These are phyloP conservation scores for Sinocyclocheilus rhinocerous DNA, from an alignment of 2,113 vertebrate species.

Conservation along the genomic window DNA sequence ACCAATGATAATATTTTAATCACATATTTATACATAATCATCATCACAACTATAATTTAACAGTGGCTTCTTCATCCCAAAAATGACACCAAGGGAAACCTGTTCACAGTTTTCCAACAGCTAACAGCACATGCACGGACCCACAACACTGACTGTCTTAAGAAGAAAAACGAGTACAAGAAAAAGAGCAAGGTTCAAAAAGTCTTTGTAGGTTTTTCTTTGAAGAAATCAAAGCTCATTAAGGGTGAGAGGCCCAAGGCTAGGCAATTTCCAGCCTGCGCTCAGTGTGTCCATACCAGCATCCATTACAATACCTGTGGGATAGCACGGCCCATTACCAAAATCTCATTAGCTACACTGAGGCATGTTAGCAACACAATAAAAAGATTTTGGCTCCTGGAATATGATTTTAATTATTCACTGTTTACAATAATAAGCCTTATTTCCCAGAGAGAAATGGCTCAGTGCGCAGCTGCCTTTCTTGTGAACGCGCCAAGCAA, in stretches of 20 bases:
- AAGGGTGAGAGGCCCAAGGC: conserved; percentile 38
- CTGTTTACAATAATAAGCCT: conserved; percentile 42
- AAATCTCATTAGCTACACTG: conserved; percentile 53
- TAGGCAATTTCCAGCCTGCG: conserved; percentile 33
- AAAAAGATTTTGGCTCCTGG: conserved; percentile 36
- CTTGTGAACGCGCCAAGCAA: neutral
- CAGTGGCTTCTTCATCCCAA: neutral
- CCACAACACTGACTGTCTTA: neutral
- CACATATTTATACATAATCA: neutral
- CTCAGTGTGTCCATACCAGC: conserved; percentile 25
- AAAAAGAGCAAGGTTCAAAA: conserved; percentile 26
- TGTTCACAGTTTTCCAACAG: neutral
- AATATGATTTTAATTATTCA: conserved; percentile 49
- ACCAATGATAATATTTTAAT: too few species aligned
- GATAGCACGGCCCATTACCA: conserved; percentile 51
- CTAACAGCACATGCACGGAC: neutral
- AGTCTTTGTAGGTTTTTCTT: conserved; percentile 7
- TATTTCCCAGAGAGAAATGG: conserved; percentile 37
- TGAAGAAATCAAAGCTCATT: conserved; percentile 53
- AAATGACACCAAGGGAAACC: neutral
- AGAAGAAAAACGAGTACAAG: neutral
- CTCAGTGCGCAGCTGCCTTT: neutral
- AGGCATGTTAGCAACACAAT: conserved; percentile 48
- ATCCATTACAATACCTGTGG: conserved; percentile 46
- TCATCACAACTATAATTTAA: neutral